phyloP scores from a whole-genome alignment of 2,113 vertebrate genomes.

The Rhinolophus ferrumequinum region DNA sequence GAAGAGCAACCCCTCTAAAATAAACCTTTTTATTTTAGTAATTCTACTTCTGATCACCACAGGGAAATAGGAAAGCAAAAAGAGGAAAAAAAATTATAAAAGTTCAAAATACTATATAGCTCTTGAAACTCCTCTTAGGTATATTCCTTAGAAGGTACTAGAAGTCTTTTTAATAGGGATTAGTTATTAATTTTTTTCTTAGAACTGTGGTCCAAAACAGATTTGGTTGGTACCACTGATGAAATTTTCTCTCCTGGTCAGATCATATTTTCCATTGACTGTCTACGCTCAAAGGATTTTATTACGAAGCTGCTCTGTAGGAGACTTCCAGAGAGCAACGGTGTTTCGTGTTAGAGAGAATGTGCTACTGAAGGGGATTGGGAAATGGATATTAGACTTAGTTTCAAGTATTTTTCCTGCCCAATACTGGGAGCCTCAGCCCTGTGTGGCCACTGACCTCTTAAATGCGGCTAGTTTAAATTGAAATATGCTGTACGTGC shows the following conservation, averaged over 20 bases:
- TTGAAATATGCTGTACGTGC: neutral
- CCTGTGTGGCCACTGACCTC: neutral
- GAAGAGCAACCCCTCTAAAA: neutral
- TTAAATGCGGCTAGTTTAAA: neutral
- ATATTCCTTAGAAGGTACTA: neutral
- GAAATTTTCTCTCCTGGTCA: neutral
- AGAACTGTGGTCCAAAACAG: neutral
- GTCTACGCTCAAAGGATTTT: neutral
- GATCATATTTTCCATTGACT: neutral
- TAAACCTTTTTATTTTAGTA: slow-evolving; percentile 6
- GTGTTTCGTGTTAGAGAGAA: neutral
- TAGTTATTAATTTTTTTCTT: neutral
- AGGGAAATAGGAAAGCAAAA: neutral
- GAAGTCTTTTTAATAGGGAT: neutral
- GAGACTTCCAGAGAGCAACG: neutral
- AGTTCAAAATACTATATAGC: neutral
- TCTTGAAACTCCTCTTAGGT: neutral
- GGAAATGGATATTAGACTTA: neutral
- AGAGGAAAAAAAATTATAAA: neutral
- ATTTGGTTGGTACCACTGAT: neutral
- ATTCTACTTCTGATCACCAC: neutral
- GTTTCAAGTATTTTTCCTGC: neutral
- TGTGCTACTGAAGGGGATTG: neutral
- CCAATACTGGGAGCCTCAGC: neutral
- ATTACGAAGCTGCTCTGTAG: neutral